phyloP scores from a whole-genome alignment of 2,888 invertebrate species.

The Beris chalybata region DNA sequence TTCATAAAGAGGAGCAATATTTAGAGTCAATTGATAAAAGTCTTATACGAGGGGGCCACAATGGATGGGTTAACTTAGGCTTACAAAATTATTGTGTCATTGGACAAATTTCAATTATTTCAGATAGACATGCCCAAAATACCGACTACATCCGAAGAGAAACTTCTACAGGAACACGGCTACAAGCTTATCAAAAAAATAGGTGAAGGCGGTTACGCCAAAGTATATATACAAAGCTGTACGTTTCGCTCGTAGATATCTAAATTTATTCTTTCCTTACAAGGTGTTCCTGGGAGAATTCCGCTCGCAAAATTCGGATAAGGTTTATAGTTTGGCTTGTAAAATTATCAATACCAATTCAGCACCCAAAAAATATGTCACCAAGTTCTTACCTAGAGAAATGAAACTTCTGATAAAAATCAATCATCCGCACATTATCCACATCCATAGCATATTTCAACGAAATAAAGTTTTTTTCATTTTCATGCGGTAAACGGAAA shows the following conservation, averaged over 20 bases:
- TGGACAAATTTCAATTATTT: not conserved
- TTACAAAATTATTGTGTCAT: too few relatives aligned
- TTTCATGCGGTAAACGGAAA: slow-evolving; percentile 63
- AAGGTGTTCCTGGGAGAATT: slow-evolving; percentile 41
- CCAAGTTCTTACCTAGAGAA: slow-evolving; percentile 81
- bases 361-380: slow-evolving; percentile 76
- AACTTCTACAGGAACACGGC: slow-evolving; percentile 64
- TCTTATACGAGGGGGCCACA: too few relatives aligned
- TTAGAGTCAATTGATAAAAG: too few relatives aligned
- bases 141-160: slow-evolving; percentile 63
- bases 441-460: slow-evolving; percentile 75
- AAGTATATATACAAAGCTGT: slow-evolving; percentile 56
- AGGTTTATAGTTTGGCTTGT: slow-evolving; percentile 62
- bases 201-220: slow-evolving; percentile 77
- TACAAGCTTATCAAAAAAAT: slow-evolving; percentile 67
- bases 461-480: slow-evolving; percentile 72
- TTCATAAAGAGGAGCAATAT: too few relatives aligned
- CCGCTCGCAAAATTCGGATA: slow-evolving; percentile 17
- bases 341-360: slow-evolving; percentile 74
- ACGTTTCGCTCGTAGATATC: not conserved
- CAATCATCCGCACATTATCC: slow-evolving; percentile 78
- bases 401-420: slow-evolving; percentile 73
- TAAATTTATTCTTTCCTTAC: slow-evolving; percentile 5
- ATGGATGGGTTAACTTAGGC: too few relatives aligned
- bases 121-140: slow-evolving; percentile 19